Conservation (phyloP, 2,113 vertebrate species). For the Neotoma lepida region DNA sequence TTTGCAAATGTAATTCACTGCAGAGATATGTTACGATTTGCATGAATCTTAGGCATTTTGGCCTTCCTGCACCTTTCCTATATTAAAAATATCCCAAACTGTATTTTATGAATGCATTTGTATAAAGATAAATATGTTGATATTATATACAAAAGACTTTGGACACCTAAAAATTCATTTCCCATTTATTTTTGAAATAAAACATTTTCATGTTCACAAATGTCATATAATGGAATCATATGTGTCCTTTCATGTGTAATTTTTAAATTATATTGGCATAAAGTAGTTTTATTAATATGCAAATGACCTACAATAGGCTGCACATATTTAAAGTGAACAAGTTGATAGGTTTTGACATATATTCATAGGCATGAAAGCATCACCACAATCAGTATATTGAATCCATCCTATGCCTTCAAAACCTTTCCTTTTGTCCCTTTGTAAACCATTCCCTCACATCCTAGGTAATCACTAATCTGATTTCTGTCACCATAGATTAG, state of each 20-base stretch:
- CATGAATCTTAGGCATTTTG: background rate
- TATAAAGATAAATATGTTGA: slow-evolving; percentile 46
- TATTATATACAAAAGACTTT: slow-evolving; percentile 46
- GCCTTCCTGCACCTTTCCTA: background rate
- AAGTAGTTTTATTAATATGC: slow-evolving; percentile 19
- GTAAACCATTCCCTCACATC: background rate
- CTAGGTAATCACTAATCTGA: background rate
- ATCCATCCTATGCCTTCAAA: background rate
- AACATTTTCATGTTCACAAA: background rate
- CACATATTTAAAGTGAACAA: background rate
- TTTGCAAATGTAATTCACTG: slow-evolving; percentile 49
- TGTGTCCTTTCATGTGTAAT: background rate
- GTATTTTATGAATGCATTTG: slow-evolving; percentile 6
- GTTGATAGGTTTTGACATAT: slow-evolving; percentile 22
- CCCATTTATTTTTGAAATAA: slow-evolving; percentile 44
- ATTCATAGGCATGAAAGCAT: slow-evolving; percentile 24
- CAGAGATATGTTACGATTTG: slow-evolving; percentile 3
- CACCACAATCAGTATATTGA: slow-evolving; percentile 34
- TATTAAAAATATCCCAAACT: slow-evolving; percentile 29
- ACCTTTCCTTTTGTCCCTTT: slow-evolving; percentile 6
- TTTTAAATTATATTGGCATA: slow-evolving; percentile 14
- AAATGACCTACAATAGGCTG: slow-evolving; percentile 13
- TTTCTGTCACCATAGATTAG: slow-evolving; percentile 26
- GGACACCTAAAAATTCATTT: slow-evolving; percentile 32
- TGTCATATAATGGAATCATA: slow-evolving; percentile 33